Evolutionary conservation across 2,888 invertebrate species (phyloP).

Genomic region (Calliopum simillimum): DNA sequence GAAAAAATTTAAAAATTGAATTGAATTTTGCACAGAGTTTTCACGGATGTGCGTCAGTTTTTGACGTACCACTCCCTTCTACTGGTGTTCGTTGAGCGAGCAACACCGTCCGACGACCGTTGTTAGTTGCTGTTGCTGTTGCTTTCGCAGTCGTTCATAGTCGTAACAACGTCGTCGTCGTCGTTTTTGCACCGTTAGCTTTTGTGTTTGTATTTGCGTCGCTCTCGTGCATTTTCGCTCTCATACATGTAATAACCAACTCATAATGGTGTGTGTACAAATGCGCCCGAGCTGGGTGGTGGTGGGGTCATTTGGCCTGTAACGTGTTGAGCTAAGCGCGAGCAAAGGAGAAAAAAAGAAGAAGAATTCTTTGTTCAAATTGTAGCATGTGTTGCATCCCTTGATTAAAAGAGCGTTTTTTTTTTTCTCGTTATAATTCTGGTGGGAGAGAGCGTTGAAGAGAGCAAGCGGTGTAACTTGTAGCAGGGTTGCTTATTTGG

Average conservation of each 20-base stretch:
- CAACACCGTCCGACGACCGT: constrained; percentile 46
- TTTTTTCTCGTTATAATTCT: too few species aligned
- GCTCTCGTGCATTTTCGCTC: not conserved
- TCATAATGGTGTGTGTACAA: too few species aligned
- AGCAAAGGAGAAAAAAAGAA: too few species aligned
- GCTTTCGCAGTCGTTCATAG: constrained; percentile 39
- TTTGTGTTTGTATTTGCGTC: constrained; percentile 40
- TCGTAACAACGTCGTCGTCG: constrained; percentile 43
- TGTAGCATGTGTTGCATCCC: too few species aligned
- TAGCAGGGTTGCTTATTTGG: too few species aligned
- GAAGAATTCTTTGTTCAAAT: too few species aligned
- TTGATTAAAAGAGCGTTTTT: too few species aligned
- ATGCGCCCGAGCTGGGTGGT: too few species aligned
- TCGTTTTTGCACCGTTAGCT: constrained; percentile 43
- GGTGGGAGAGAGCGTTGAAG: too few species aligned
- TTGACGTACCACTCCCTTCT: constrained; percentile 69
- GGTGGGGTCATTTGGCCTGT: too few species aligned
- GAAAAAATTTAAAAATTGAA: constrained; percentile 42
- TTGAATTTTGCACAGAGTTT: constrained; percentile 52
- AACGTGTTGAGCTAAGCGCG: too few species aligned
- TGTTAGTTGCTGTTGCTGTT: constrained; percentile 43
- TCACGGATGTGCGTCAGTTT: constrained; percentile 68
- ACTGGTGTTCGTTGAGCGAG: constrained; percentile 56
- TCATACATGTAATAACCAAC: too few species aligned
- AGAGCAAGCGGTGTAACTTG: not conserved